phyloP scores from a whole-genome alignment of 2,797 vertebrate species.

The Sebastes trivittatus region DNA sequence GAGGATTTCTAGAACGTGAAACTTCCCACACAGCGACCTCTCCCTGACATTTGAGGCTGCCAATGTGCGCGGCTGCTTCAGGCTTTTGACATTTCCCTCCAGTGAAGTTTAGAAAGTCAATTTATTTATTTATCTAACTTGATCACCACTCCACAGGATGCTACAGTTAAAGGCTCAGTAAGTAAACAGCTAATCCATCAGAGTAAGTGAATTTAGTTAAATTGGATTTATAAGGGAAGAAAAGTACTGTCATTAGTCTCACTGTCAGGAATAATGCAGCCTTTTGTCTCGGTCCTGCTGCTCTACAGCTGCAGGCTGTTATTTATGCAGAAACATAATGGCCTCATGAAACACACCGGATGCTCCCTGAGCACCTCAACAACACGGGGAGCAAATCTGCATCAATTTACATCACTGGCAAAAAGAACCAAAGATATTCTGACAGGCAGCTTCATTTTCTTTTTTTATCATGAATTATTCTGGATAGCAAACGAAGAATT shows the following conservation, averaged over 20 bases:
- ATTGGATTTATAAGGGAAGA: conserved; percentile 27
- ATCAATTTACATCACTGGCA: conserved; percentile 33
- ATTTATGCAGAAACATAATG: conserved; percentile 50
- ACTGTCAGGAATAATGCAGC: conserved; percentile 35
- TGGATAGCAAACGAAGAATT: neutral
- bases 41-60: neutral
- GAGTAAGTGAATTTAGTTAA: conserved; percentile 19
- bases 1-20: neutral
- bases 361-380: conserved; percentile 21
- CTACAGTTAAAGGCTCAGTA: neutral
- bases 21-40: neutral
- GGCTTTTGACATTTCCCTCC: neutral
- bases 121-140: conserved; percentile 20
- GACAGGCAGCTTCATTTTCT: neutral
- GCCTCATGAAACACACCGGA: conserved; percentile 30
- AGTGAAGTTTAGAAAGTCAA: neutral
- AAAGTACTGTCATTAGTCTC: conserved; percentile 40
- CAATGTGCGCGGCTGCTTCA: neutral
- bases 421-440: neutral
- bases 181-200: conserved; percentile 34
- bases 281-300: conserved; percentile 36
- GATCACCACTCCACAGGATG: neutral
- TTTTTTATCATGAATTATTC: neutral
- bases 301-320: conserved; percentile 45
- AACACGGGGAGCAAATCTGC: conserved; percentile 29